Evolutionary conservation across 2,888 invertebrate genomes (phyloP).

Genomic region (Caenorhabditis imperialis): DNA sequence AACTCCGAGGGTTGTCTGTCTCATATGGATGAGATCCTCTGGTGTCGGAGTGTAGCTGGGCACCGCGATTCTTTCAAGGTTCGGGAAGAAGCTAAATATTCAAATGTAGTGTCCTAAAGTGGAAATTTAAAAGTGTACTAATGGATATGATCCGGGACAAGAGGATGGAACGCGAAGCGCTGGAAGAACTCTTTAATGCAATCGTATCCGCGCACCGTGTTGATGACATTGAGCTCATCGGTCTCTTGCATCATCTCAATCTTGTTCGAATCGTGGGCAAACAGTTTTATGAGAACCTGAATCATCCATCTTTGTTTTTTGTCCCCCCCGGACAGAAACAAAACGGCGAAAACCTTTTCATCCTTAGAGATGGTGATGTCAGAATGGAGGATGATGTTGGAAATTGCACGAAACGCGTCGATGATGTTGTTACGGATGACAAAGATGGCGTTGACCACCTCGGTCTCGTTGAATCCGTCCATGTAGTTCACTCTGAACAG

Average conservation of each 20-base stretch:
- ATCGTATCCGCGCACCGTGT: constrained; percentile 21
- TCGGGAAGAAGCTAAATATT: constrained; percentile 51
- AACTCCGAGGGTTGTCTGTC: constrained; percentile 54
- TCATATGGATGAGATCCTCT: constrained; percentile 56
- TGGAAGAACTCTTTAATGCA: constrained; percentile 46
- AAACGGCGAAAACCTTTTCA: constrained; percentile 19
- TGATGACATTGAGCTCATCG: constrained; percentile 48
- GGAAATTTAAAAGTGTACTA: constrained; percentile 38
- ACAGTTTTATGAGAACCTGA: constrained; percentile 31
- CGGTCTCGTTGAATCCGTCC: constrained; percentile 55
- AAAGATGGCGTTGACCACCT: constrained; percentile 54
- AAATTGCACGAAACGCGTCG: constrained; percentile 51
- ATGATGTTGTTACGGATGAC: constrained; percentile 51
- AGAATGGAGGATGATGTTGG: constrained; percentile 29
- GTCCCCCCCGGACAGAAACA: too few species aligned
- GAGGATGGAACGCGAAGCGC: constrained; percentile 21
- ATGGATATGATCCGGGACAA: constrained; percentile 55
- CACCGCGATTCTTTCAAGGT: constrained; percentile 42
- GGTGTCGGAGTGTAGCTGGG: constrained; percentile 43
- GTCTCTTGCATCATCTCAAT: constrained; percentile 55
- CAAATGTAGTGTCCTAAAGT: background rate
- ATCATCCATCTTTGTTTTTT: too few species aligned
- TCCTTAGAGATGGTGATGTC: constrained; percentile 10
- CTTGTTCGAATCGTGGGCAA: constrained; percentile 36
- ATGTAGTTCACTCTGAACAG: constrained; percentile 38